These are phyloP conservation scores for Riparia riparia DNA, from an alignment of 2,113 vertebrate genomes.

Conservation along the genomic window DNA sequence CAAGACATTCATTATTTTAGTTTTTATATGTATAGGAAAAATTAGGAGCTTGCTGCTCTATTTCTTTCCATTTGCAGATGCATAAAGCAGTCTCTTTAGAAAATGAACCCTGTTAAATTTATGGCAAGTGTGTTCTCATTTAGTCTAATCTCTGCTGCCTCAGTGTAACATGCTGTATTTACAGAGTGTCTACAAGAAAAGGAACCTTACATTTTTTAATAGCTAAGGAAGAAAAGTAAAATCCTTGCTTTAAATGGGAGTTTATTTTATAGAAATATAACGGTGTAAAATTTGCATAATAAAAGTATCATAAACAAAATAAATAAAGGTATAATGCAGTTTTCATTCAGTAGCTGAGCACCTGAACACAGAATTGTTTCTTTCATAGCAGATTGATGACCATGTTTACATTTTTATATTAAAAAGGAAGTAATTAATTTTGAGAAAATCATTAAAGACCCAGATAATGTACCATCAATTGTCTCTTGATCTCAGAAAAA, in stretches of 20 bases:
- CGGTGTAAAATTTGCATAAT: conserved; percentile 18
- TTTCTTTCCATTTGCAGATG: conserved; percentile 74
- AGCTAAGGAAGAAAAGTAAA: background rate
- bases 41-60: conserved; percentile 58
- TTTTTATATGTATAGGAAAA: conserved; percentile 53
- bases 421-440: conserved; percentile 42
- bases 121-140: conserved; percentile 73
- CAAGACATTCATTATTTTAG: conserved; percentile 42
- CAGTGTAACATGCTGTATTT: conserved; percentile 57
- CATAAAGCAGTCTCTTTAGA: conserved; percentile 77
- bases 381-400: conserved; percentile 48
- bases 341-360: conserved; percentile 7
- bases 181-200: conserved; percentile 32
- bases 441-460: conserved; percentile 47
- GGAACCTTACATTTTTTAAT: conserved; percentile 26
- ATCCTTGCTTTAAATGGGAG: background rate
- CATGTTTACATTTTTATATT: conserved; percentile 46
- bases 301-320: conserved; percentile 23
- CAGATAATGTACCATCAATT: background rate
- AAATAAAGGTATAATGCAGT: background rate
- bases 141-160: conserved; percentile 76
- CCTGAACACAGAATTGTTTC: background rate
- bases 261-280: conserved; percentile 43
- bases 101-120: conserved; percentile 79
- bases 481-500: conserved; percentile 16